These are phyloP conservation scores for Adelges cooleyi DNA, from an alignment of 1,140 invertebrate species.

Conservation along the genomic window DNA sequence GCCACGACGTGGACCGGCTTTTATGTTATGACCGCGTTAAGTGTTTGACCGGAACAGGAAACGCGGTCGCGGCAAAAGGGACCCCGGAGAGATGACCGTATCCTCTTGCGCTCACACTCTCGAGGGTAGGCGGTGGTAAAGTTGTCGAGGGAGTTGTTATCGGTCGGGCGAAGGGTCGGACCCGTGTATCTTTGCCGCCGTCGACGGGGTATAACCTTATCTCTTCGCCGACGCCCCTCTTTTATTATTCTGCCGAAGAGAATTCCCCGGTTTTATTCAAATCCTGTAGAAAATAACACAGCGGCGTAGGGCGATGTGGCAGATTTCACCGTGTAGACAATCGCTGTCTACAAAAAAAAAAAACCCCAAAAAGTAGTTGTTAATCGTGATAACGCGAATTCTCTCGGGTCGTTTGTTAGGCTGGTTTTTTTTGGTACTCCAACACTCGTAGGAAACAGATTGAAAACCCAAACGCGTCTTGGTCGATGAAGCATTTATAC, in stretches of 20 bases:
- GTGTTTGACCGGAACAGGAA: constrained; percentile 23
- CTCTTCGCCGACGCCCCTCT: neutral
- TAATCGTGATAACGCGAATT: too few species aligned
- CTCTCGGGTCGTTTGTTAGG: too few species aligned
- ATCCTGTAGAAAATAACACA: too few species aligned
- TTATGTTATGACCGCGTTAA: neutral
- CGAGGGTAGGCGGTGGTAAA: neutral
- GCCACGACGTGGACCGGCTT: neutral
- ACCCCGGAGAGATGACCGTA: constrained; percentile 16
- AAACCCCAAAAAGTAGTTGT: too few species aligned
- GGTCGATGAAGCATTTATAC: too few species aligned
- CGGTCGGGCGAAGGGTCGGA: constrained; percentile 8
- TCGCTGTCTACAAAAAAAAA: too few species aligned
- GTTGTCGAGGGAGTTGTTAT: neutral
- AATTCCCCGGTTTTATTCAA: too few species aligned
- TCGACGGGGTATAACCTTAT: constrained; percentile 12
- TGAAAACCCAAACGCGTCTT: too few species aligned
- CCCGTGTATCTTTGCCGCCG: constrained; percentile 15
- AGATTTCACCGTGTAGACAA: too few species aligned
- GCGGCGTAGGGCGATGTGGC: too few species aligned
- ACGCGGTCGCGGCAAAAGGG: neutral
- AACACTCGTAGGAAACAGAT: too few species aligned
- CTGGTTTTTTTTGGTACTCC: too few species aligned
- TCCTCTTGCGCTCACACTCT: neutral
- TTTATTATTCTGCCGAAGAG: neutral